phyloP scores from a whole-genome alignment of 2,113 vertebrate species.

The Crotalus tigris region DNA sequence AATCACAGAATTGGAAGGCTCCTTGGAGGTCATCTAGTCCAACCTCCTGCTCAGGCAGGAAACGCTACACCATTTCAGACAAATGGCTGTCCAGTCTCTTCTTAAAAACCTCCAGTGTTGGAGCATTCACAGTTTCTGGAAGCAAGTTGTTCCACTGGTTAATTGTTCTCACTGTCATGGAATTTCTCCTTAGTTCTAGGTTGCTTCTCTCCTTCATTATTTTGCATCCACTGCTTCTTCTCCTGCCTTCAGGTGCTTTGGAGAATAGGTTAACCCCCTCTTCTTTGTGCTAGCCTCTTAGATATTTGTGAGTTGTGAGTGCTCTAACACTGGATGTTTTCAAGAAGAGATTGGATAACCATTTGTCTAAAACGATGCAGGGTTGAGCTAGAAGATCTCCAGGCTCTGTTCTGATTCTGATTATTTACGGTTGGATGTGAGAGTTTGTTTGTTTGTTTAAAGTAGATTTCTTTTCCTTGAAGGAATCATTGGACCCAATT shows the following conservation, averaged over 20 bases:
- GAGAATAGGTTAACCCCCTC: not conserved
- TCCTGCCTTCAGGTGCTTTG: not conserved
- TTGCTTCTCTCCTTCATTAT: not conserved
- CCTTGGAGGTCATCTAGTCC: too few species aligned
- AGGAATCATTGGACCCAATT: not conserved
- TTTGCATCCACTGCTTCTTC: not conserved
- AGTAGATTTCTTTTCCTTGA: constrained; percentile 13
- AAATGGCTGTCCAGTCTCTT: too few species aligned
- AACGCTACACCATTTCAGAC: too few species aligned
- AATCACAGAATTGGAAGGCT: too few species aligned
- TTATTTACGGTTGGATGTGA: not conserved
- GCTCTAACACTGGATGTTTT: not conserved
- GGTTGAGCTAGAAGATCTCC: not conserved
- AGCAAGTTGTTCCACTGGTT: not conserved
- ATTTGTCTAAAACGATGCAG: not conserved
- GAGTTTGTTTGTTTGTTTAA: not conserved
- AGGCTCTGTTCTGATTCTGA: not conserved
- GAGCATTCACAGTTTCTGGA: not conserved
- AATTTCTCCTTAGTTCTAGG: not conserved
- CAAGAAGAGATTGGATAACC: not conserved
- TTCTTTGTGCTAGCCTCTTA: not conserved
- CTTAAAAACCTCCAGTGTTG: not conserved
- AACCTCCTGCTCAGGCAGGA: too few species aligned
- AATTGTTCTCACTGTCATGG: not conserved
- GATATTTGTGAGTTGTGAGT: not conserved